phyloP scores from a whole-genome alignment of 2,113 vertebrate species.

The Amia ocellicauda region DNA sequence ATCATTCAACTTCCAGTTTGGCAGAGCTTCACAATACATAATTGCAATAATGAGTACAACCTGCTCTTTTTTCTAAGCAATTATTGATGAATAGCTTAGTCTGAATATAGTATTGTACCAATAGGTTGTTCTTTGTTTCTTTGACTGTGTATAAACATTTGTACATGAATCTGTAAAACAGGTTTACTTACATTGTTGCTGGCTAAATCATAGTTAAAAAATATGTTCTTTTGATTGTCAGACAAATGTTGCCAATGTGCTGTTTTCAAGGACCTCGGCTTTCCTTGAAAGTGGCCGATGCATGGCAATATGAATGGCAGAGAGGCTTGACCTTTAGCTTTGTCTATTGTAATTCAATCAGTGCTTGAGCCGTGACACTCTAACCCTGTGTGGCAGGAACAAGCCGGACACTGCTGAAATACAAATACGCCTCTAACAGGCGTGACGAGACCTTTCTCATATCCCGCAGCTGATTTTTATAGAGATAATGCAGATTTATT shows the following conservation, averaged over 20 bases:
- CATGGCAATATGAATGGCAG: conserved; percentile 49
- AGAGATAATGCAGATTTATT: conserved; percentile 60
- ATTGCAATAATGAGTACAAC: too few species aligned
- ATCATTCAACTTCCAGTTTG: too few species aligned
- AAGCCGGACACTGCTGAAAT: conserved; percentile 50
- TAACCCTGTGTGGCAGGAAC: conserved; percentile 58
- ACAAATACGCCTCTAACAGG: conserved; percentile 75
- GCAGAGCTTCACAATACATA: too few species aligned
- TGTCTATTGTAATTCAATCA: conserved; percentile 78
- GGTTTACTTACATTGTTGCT: too few species aligned
- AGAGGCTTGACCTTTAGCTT: conserved; percentile 66
- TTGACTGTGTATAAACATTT: too few species aligned
- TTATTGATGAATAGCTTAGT: too few species aligned
- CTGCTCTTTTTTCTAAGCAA: too few species aligned
- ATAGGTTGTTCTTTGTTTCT: too few species aligned
- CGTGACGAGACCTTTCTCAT: conserved; percentile 68
- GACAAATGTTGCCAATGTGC: conserved; percentile 7
- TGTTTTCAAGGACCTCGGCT: conserved; percentile 46
- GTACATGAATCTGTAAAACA: too few species aligned
- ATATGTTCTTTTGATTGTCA: too few species aligned
- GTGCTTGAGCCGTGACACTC: conserved; percentile 63
- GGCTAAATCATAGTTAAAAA: too few species aligned
- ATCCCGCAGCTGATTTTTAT: conserved; percentile 55
- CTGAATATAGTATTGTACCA: too few species aligned
- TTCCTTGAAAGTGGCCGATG: conserved; percentile 37